Conservation (phyloP, 1,140 invertebrate genomes). For the Pseudoatta argentina region DNA sequence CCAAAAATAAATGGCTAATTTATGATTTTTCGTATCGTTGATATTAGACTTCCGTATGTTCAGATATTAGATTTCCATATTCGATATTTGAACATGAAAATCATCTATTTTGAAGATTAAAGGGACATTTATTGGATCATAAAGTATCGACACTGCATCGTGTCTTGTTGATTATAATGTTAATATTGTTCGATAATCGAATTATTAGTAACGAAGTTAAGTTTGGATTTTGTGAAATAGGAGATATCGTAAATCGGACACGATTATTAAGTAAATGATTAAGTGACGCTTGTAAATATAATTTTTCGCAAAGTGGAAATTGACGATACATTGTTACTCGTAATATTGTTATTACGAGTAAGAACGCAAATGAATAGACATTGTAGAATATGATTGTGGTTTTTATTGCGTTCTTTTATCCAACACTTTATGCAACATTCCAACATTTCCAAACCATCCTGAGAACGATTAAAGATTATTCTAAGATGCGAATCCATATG, state of each 20-base stretch:
- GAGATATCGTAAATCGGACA: neutral
- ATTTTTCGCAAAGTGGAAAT: slow-evolving; percentile 9
- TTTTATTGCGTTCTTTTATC: neutral
- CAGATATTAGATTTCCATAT: neutral
- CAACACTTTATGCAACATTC: neutral
- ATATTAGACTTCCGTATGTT: neutral
- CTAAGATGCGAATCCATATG: neutral
- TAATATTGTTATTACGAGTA: slow-evolving; percentile 27
- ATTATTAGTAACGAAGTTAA: slow-evolving; percentile 20
- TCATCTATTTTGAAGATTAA: neutral
- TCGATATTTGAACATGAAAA: neutral
- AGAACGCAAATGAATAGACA: neutral
- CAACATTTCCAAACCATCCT: neutral
- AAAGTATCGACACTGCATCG: neutral
- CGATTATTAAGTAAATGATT: neutral
- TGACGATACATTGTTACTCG: neutral
- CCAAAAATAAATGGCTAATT: slow-evolving; percentile 21
- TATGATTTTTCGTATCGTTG: neutral
- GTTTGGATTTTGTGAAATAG: slow-evolving; percentile 2
- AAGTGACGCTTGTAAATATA: slow-evolving; percentile 20
- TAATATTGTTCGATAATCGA: neutral
- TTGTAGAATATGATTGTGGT: neutral
- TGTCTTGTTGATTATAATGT: neutral
- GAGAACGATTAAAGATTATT: neutral
- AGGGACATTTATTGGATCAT: neutral